Evolutionary conservation across 1,140 invertebrate species (phyloP).

Genomic region (Tetramorium simillimum): DNA sequence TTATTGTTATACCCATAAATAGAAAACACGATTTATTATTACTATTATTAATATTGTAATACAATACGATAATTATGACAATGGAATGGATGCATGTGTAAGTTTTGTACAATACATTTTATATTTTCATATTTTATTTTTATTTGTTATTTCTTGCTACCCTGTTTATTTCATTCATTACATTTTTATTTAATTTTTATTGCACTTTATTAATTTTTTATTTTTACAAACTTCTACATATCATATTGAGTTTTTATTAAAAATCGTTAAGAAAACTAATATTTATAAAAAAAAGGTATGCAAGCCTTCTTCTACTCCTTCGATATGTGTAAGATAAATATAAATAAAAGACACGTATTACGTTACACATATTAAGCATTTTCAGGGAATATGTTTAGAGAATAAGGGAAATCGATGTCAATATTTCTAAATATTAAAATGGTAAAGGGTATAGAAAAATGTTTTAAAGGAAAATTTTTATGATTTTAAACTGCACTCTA

Average conservation of each 20-base stretch:
- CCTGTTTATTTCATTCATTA: not conserved
- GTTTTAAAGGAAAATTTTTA: too few relatives aligned
- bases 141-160: not conserved
- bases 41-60: not conserved
- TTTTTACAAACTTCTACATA: not conserved
- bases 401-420: too few relatives aligned
- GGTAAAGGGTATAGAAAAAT: too few relatives aligned
- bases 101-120: conserved; percentile 57
- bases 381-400: too few relatives aligned
- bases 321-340: too few relatives aligned
- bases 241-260: too few relatives aligned
- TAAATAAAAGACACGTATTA: too few relatives aligned
- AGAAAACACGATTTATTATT: conserved; percentile 10
- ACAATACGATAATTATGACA: not conserved
- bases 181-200: not conserved
- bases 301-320: not conserved
- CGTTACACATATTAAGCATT: too few relatives aligned
- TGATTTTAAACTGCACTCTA: too few relatives aligned
- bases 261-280: not conserved
- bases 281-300: not conserved
- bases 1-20: conserved; percentile 5
- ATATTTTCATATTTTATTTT: conserved; percentile 20
- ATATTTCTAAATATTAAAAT: too few relatives aligned
- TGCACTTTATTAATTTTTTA: not conserved
- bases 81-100: conserved; percentile 15